Base-by-base conservation (phyloP, 2,888 invertebrate species). In the Orthonychiurus folsomi region DNA sequence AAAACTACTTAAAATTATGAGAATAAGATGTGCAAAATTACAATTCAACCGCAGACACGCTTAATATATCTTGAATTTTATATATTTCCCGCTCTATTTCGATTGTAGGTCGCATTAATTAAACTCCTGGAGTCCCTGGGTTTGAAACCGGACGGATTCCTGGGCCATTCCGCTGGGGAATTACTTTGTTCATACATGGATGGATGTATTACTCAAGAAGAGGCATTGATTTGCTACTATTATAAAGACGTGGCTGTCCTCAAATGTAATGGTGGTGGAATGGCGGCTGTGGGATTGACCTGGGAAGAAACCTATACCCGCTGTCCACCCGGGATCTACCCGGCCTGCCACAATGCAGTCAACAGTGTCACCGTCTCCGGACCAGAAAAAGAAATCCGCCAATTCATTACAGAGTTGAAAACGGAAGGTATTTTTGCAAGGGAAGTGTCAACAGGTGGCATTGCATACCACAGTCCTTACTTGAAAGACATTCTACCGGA, bases 311-410 rank as follows among this genome's bases (percentile, higher is more conserved):
- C 86, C 60, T 81, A 81, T 73, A 79, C 79, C 70, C 82, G 85
- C 61, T 86, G 89, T 74, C 92, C 93, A 21, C 77, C 84, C 47
- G 89, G 86, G 73, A 81, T 95, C 18, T 84, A 83, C 73, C 86
- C 92, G 20, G 94, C 94, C 56, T 99, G 97, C 77, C 93, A 97
- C 80, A 99, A 97, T 79, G 86, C 93, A 64, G 82, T 80, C 66
- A 94, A 97, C 77, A 93, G 89, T 73, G 93, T 96, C 15, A 93
- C 96, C 12, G 81, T 97, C 67, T 95, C 96, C 3, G 97, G 96
- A 0, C 89, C 92, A 0, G 82, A 83, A 48, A 82, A 80, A 1
- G 81, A 84, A 1, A 80, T 93, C 2, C 79, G 81, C 47, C 81
- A 82, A 70, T 84, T 92, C 75, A 85, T 89, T 15, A 82, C 81